These are phyloP conservation scores for Albula glossodonta DNA, from an alignment of 2,113 vertebrate genomes.

Conservation along the genomic window DNA sequence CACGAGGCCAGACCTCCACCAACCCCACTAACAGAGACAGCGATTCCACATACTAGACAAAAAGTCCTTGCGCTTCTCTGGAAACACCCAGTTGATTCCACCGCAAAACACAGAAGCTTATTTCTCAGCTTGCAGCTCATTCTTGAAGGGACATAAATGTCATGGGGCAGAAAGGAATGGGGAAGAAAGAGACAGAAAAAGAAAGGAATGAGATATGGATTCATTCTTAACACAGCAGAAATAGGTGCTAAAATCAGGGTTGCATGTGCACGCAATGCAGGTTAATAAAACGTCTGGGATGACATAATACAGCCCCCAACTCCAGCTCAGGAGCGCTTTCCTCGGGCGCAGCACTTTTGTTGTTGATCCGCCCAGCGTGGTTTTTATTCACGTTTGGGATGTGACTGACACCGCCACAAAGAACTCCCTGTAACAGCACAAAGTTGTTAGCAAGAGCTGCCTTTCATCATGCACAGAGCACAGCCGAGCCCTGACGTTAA, in stretches of 20 bases:
- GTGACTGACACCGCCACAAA: conserved; percentile 35
- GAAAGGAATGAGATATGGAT: not conserved
- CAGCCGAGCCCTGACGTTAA: not conserved
- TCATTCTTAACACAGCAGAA: not conserved
- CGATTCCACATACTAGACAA: conserved; percentile 27
- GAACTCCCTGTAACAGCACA: conserved; percentile 40
- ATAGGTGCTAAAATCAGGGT: not conserved
- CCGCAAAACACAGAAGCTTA: not conserved
- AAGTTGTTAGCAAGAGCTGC: conserved; percentile 22
- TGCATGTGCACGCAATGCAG: not conserved
- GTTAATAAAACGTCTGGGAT: not conserved
- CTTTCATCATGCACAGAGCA: conserved; percentile 19
- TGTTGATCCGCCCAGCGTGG: conserved; percentile 15
- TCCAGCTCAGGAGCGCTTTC: conserved; percentile 16
- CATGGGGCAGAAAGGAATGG: not conserved
- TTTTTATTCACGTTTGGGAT: conserved; percentile 23
- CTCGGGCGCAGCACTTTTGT: conserved; percentile 26
- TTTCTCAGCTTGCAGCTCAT: not conserved
- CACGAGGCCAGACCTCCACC: not conserved
- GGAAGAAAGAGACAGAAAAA: not conserved
- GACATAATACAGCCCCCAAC: conserved; percentile 15
- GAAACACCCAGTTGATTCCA: not conserved
- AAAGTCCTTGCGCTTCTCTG: conserved; percentile 1
- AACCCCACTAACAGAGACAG: not conserved
- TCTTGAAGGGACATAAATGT: conserved; percentile 17